A percentile compares a stretch with the other conserved stretches of the same genome.
phyloP scores from a whole-genome alignment of 2,113 vertebrate genomes.

The Istiophorus platypterus region DNA sequence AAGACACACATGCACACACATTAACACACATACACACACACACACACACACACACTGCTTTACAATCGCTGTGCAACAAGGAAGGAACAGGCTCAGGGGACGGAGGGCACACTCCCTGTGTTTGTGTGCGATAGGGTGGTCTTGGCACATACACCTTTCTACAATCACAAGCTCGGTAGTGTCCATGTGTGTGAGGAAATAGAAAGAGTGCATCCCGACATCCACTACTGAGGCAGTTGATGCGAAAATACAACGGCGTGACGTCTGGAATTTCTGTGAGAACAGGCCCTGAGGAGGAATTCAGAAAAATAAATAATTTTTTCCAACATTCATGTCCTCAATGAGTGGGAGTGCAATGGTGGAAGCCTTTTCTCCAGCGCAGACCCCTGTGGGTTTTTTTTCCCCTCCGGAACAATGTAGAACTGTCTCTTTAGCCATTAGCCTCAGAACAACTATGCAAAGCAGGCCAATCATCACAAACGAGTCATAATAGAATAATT shows the following conservation, averaged over 20 bases:
- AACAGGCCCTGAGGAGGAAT: conserved; percentile 65
- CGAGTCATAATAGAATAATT: conserved; percentile 61
- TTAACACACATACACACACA: neutral
- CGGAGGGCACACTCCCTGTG: conserved; percentile 47
- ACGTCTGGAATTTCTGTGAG: conserved; percentile 34
- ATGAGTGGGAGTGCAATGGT: conserved; percentile 22
- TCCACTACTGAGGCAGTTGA: conserved; percentile 42
- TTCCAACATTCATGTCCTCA: conserved; percentile 42
- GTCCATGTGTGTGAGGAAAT: conserved; percentile 46
- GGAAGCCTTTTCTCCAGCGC: conserved; percentile 27
- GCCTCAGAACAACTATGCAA: conserved; percentile 81
- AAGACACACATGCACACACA: neutral
- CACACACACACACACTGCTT: conserved; percentile 17
- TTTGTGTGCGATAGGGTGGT: conserved; percentile 44
- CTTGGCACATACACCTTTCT: conserved; percentile 53
- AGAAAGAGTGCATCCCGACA: conserved; percentile 38
- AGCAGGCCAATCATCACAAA: conserved; percentile 74
- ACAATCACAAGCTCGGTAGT: conserved; percentile 27
- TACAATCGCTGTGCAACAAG: conserved; percentile 51
- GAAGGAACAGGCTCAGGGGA: conserved; percentile 40
- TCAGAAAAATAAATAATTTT: conserved; percentile 21
- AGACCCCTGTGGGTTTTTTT: conserved; percentile 59
- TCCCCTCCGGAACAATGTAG: conserved; percentile 59
- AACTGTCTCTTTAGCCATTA: conserved; percentile 69
- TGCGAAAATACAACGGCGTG: conserved; percentile 31